Percentiles rank a stretch among this genome's conserved stretches.
Conservation (phyloP, 2,888 invertebrate genomes). For the Mesochorus sp. region DNA sequence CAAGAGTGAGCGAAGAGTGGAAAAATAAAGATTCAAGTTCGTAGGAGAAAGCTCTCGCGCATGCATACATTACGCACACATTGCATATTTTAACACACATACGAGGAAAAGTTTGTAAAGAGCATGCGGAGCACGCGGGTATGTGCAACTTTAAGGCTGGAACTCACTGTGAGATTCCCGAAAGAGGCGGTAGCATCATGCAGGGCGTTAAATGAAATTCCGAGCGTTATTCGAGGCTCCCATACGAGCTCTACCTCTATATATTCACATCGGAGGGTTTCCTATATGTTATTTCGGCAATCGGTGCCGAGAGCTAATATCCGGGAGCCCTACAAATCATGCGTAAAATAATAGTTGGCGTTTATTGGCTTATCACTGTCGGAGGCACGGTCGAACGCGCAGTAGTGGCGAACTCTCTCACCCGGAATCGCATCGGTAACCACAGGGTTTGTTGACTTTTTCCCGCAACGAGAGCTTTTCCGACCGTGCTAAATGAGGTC, state of each 20-base stretch:
- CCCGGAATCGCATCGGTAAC: constrained; percentile 40
- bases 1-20: constrained; percentile 5
- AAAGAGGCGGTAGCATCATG: constrained; percentile 31
- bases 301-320: constrained; percentile 68
- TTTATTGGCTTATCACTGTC: constrained; percentile 68
- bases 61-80: background rate
- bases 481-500: background rate
- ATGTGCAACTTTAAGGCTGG: constrained; percentile 31
- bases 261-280: constrained; percentile 29
- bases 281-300: constrained; percentile 67
- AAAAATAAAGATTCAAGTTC: constrained; percentile 39
- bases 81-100: background rate
- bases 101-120: constrained; percentile 32
- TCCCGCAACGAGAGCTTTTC: constrained; percentile 23
- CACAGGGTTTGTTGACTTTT: constrained; percentile 51
- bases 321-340: constrained; percentile 66
- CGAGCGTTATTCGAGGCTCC: constrained; percentile 27
- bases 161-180: background rate
- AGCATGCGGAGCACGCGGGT: constrained; percentile 18
- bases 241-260: background rate
- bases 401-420: constrained; percentile 37
- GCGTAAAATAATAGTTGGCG: constrained; percentile 65
- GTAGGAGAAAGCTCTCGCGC: constrained; percentile 28
- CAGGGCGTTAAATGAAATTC: constrained; percentile 55
- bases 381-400: constrained; percentile 55